Conservation (phyloP, 2,888 invertebrate genomes). For the Psococerastis gibbosa region DNA sequence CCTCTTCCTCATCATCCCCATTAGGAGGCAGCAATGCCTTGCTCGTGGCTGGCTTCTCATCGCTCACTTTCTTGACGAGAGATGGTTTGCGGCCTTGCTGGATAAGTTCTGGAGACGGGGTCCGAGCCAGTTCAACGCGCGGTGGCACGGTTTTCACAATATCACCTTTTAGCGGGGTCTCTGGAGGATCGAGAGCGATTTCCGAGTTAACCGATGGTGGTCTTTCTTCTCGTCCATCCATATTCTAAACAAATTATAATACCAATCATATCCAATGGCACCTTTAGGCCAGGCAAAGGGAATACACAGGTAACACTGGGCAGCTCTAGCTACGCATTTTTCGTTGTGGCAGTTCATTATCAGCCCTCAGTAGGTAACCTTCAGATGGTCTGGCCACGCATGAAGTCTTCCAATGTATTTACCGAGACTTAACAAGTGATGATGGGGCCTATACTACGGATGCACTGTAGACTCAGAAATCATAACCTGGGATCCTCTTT, state of each 20-base stretch:
- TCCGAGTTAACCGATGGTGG: background rate
- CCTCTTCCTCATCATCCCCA: conserved; percentile 36
- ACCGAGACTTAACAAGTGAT: too few relatives aligned
- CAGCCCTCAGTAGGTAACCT: too few relatives aligned
- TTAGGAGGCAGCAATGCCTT: conserved; percentile 13
- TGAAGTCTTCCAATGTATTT: too few relatives aligned
- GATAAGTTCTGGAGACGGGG: conserved; percentile 27
- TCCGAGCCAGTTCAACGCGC: conserved; percentile 17
- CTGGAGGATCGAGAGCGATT: background rate
- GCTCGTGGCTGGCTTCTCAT: conserved; percentile 24
- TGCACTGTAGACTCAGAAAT: too few relatives aligned
- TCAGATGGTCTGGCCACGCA: too few relatives aligned
- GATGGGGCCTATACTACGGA: too few relatives aligned
- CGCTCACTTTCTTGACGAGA: conserved; percentile 17
- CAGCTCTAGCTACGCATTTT: too few relatives aligned
- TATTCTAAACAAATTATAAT: background rate
- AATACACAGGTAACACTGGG: too few relatives aligned
- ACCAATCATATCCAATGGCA: too few relatives aligned
- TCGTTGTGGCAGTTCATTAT: too few relatives aligned
- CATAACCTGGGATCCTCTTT: too few relatives aligned
- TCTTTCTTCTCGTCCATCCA: background rate
- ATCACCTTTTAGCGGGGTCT: conserved; percentile 12
- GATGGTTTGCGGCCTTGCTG: conserved; percentile 20
- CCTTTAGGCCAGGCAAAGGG: too few relatives aligned
- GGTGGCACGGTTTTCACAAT: conserved; percentile 13